These are phyloP conservation scores for Shargacucullia verbasci DNA, from an alignment of 2,888 invertebrate genomes.

Conservation along the genomic window DNA sequence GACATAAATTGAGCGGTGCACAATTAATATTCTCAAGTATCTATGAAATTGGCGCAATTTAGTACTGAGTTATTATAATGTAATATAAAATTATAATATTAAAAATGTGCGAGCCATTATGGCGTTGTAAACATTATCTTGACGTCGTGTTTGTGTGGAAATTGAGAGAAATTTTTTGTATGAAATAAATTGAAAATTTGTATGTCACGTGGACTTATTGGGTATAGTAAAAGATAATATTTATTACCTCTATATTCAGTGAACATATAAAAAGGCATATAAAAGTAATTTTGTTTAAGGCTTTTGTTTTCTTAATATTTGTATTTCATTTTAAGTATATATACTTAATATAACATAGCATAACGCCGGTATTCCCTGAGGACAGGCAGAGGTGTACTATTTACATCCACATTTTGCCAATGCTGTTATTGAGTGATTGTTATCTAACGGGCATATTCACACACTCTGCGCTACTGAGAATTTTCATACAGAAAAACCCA, in stretches of 20 bases:
- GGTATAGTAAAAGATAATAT: neutral
- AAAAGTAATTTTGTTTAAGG: too few species aligned
- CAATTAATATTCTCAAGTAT: constrained; percentile 39
- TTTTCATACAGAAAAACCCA: too few species aligned
- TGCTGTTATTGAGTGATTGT: too few species aligned
- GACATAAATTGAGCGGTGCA: constrained; percentile 27
- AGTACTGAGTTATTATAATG: constrained; percentile 5
- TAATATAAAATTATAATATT: constrained; percentile 16
- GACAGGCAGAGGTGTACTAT: too few species aligned
- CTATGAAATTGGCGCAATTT: constrained; percentile 27
- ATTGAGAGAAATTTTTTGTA: constrained; percentile 12
- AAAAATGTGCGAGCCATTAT: constrained; percentile 8
- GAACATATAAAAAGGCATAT: neutral
- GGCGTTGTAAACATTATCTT: constrained; percentile 5
- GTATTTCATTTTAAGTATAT: too few species aligned
- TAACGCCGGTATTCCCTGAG: too few species aligned
- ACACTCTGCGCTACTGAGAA: too few species aligned
- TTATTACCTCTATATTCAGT: neutral
- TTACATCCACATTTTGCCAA: too few species aligned
- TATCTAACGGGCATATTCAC: too few species aligned
- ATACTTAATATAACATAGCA: too few species aligned
- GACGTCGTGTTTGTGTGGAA: constrained; percentile 27
- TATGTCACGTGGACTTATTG: neutral
- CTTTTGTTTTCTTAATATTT: too few species aligned
- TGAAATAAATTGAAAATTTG: constrained; percentile 11